Percentiles rank a stretch among this genome's conserved stretches.
Evolutionary conservation across 1,140 invertebrate species (phyloP).

Genomic region (Neodiprion fabricii): DNA sequence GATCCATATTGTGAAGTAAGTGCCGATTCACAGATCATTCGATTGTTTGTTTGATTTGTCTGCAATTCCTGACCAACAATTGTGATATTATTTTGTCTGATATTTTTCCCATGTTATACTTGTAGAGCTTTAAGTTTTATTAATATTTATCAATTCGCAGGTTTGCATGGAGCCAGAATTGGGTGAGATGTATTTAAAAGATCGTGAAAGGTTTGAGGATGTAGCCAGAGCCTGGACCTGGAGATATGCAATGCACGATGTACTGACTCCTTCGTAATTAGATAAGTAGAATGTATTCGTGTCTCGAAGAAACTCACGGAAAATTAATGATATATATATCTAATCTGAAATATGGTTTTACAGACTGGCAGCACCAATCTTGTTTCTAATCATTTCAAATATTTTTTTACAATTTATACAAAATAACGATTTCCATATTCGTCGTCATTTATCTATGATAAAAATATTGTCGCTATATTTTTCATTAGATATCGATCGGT

Average conservation of each 20-base stretch:
- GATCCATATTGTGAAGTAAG: slow-evolving; percentile 86
- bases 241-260: slow-evolving; percentile 92
- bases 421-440: neutral
- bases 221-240: slow-evolving; percentile 89
- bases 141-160: slow-evolving; percentile 48
- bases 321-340: neutral
- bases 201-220: slow-evolving; percentile 79
- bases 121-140: slow-evolving; percentile 10
- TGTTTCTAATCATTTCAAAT: neutral
- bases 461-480: no score
- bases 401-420: neutral
- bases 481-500: no score
- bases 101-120: no score
- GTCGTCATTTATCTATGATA: no score
- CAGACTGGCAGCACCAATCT: neutral
- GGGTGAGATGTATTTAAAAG: slow-evolving; percentile 80
- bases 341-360: neutral
- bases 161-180: slow-evolving; percentile 92
- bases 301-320: neutral
- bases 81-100: no score
- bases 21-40: slow-evolving; percentile 22
- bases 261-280: slow-evolving; percentile 63
- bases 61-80: neutral
- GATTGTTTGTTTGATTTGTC: neutral
- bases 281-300: neutral